Conservation (phyloP, 2,113 vertebrate species). For the Hydropotes inermis region DNA sequence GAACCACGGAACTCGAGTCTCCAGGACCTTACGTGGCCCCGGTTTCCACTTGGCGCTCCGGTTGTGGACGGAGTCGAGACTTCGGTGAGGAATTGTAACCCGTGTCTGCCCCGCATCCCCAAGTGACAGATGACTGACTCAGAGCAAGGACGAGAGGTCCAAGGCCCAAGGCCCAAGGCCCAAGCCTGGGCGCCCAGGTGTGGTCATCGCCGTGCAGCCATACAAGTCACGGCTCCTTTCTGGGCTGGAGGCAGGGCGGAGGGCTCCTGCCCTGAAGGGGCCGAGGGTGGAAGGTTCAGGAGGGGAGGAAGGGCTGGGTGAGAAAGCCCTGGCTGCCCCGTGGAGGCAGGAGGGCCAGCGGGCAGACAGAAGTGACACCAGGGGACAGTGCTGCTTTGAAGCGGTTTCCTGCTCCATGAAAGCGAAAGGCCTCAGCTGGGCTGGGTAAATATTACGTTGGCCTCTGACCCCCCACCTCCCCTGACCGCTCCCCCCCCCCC, state of each 20-base stretch:
- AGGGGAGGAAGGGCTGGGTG: not conserved
- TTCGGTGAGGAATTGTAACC: not conserved
- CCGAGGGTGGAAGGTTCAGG: not conserved
- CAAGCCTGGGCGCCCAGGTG: not conserved
- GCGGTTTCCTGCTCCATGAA: slow-evolving; percentile 72
- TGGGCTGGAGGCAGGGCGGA: not conserved
- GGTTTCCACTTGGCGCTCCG: not conserved
- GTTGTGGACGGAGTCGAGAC: not conserved
- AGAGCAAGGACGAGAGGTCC: not conserved
- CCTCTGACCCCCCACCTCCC: slow-evolving; percentile 76
- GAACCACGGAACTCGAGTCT: not conserved
- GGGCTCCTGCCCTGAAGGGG: not conserved
- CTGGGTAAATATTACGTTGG: slow-evolving; percentile 83
- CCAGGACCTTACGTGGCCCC: not conserved
- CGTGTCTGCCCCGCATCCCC: rapidly evolving
- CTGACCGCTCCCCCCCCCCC: not conserved
- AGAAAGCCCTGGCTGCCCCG: not conserved
- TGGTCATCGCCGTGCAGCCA: no score
- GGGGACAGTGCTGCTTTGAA: slow-evolving; percentile 71
- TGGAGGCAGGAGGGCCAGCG: not conserved
- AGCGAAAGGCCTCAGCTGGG: slow-evolving; percentile 79
- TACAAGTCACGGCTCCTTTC: not conserved
- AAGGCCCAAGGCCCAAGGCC: not conserved
- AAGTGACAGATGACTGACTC: not conserved
- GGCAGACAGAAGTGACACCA: not conserved